Evolutionary conservation across 2,797 vertebrate genomes (phyloP).

Genomic region (Ibycter americanus): DNA sequence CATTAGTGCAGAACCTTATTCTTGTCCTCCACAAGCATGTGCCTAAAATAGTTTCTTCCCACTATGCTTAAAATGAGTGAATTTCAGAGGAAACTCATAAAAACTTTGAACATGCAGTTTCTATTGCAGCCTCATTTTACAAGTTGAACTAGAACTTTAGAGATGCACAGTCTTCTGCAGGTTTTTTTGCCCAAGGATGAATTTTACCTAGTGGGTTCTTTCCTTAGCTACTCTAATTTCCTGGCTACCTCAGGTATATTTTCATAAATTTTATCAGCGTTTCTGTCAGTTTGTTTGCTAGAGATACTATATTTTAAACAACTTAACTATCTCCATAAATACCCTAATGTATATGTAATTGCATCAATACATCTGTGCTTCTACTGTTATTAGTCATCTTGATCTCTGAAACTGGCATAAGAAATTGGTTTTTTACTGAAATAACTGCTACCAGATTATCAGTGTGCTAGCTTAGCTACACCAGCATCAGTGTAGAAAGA

Average conservation of each 20-base stretch:
- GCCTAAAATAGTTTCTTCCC: background rate
- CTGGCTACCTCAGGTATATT: background rate
- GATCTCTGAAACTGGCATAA: background rate
- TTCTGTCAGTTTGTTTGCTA: background rate
- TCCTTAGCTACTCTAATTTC: background rate
- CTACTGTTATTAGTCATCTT: background rate
- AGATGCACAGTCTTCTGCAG: background rate
- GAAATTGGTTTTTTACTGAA: background rate
- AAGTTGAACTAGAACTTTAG: background rate
- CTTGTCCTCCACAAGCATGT: background rate
- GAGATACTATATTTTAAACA: background rate
- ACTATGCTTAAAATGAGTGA: background rate
- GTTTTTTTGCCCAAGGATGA: background rate
- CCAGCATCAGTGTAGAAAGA: background rate
- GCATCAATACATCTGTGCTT: background rate
- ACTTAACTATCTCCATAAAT: background rate
- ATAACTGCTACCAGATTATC: background rate
- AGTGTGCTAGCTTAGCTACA: background rate
- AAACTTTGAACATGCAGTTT: background rate
- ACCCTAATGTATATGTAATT: background rate
- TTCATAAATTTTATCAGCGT: background rate
- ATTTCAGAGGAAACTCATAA: background rate
- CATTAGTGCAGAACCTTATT: background rate
- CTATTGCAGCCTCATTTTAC: background rate
- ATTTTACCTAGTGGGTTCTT: background rate